A percentile compares a stretch with the other conserved stretches of the same genome.
phyloP scores from a whole-genome alignment of 2,797 vertebrate species.

The Acanthurus lineatus region DNA sequence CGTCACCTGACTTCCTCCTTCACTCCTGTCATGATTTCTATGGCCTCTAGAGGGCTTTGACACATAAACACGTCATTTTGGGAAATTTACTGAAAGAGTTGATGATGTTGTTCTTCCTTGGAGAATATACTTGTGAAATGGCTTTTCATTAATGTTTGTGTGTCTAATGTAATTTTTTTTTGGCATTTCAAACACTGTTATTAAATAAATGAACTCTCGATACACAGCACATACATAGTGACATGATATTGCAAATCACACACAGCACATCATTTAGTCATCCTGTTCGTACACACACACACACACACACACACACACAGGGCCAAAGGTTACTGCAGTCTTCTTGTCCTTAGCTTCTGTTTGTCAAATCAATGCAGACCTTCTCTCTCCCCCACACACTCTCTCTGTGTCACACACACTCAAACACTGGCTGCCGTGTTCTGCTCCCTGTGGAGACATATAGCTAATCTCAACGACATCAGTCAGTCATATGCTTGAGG shows the following conservation, averaged over 20 bases:
- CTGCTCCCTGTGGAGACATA: slow-evolving; percentile 88
- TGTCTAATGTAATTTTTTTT: neutral
- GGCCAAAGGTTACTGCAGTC: slow-evolving; percentile 74
- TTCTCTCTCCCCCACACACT: slow-evolving; percentile 1
- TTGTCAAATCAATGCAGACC: slow-evolving; percentile 86
- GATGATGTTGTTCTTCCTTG: neutral
- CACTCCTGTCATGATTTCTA: too few species aligned
- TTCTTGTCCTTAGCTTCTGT: slow-evolving; percentile 67
- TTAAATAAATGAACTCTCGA: neutral
- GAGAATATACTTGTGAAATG: neutral
- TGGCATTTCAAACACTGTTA: neutral
- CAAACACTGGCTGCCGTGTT: slow-evolving; percentile 55
- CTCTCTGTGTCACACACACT: slow-evolving; percentile 17
- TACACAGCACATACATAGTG: neutral
- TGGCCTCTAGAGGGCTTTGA: too few species aligned
- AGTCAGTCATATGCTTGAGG: slow-evolving; percentile 77
- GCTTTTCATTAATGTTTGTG: neutral
- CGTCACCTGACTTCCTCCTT: too few species aligned
- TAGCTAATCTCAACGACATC: slow-evolving; percentile 91
- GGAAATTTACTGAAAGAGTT: neutral
- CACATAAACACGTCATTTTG: neutral
- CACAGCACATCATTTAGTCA: slow-evolving; percentile 19
- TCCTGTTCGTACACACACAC: slow-evolving; percentile 3
- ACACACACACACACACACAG: slow-evolving; percentile 13
- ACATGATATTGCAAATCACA: neutral